Evolutionary conservation across 2,797 vertebrate species (phyloP), one percentile per base, ranked within the genome.

Genomic region (Pampus argenteus): DNA sequence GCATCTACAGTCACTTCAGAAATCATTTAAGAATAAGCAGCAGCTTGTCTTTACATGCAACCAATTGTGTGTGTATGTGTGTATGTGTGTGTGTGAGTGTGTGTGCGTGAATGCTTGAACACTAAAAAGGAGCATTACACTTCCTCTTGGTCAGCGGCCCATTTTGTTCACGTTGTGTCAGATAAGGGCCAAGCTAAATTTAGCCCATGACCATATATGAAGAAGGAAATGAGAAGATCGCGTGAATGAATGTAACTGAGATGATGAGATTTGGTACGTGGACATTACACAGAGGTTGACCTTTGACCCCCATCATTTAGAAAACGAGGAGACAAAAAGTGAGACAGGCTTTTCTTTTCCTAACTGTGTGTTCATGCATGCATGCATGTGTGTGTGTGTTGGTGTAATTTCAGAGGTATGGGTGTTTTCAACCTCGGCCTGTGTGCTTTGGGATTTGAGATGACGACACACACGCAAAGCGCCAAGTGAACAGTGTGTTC

Each of bases 201-300:
- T 92, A 93, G 74, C 50, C n/a, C 6, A 5, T 54, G 67, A n/a
- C 88, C 88, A 87, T 90, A 78, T 85, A 89, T 65, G 87, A 89
- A n/a, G 20, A 18, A 38, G 31, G 25, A 66, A 69, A 44, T 36
- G 55, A 63, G 48, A 65, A 3, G 55, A 31, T 69, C 7, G 51
- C 42, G 79, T 79, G 66, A 78, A 77, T 71, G 77, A 78, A 57
- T 77, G 74, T 14, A 42, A 31, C 52, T 4, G 36, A 65, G 62
- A 31, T 3, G 5, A 66, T 36, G 34, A 9, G 60, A 48, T 77
- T 31, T 62, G 38, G 28, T 14, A 17, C 61, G 23, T 47, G 26
- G 38, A 23, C 25, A 18, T 67, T 22, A 44, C 26, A 29, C n/a
- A 15, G 26, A 20, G 29, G 40, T 7, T n/a, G n/a, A 71, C 60